Conservation (phyloP, 2,888 invertebrate genomes). For the Koerneria pararmatus region DNA sequence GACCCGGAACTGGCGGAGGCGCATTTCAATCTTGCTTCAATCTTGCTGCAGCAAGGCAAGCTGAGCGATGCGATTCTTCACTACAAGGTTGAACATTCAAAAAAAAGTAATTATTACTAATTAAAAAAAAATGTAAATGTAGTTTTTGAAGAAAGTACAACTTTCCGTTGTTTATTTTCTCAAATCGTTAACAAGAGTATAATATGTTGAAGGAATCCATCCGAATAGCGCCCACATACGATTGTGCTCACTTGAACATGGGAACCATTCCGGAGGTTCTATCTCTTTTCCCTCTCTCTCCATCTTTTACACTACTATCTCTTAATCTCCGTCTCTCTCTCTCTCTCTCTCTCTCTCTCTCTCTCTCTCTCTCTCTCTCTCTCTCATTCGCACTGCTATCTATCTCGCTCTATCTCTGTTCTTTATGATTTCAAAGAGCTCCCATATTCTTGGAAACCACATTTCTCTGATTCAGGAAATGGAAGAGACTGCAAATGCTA, state of each 20-base stretch:
- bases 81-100: slow-evolving; percentile 63
- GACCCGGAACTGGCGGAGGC: slow-evolving; percentile 98
- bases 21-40: slow-evolving; percentile 94
- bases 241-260: not conserved
- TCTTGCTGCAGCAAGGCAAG: slow-evolving; percentile 96
- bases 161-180: slow-evolving; percentile 19
- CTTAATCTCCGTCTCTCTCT: not conserved
- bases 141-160: no score
- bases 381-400: not conserved
- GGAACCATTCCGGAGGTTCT: not conserved
- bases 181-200: no score
- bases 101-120: no score
- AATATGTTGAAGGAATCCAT: slow-evolving; percentile 62
- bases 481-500: slow-evolving; percentile 89
- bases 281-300: not conserved
- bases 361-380: not conserved
- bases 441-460: no score
- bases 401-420: not conserved
- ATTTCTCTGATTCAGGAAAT: no score
- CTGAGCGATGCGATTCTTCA: slow-evolving; percentile 63
- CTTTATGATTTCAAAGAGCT: not conserved
- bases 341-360: not conserved
- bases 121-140: no score
- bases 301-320: not conserved
- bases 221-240: not conserved